Evolutionary conservation across 2,797 vertebrate species (phyloP), one percentile per base, ranked within the genome.

Genomic region (Catostomus latipinnis): DNA sequence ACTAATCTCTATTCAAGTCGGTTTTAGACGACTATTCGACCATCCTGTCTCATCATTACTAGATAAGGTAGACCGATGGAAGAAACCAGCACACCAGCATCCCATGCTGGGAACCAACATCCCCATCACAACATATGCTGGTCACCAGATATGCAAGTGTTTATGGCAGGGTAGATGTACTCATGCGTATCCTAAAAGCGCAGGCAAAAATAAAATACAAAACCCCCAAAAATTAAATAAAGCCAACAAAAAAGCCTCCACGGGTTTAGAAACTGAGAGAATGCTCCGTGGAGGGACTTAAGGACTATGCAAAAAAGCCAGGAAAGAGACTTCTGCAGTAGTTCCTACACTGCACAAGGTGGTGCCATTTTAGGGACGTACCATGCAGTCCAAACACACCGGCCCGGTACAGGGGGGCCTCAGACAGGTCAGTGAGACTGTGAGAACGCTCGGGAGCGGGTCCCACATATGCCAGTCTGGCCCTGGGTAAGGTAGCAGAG

Each of bases 361-460:
- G 76, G 72, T 73, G 87, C 77, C 85, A 87, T 74, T 90, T 91
- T 43, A 87, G 88, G 12, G 81, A 89, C 93, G 0, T 93, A 94
- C 94, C 92, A 80, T 92, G 84, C 9, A 85, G 88, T 71, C 91
- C 84, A 14, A 67, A 87, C 0, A 82, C 89, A 57, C 91, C 87
- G 0, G 86, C 74, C 52, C 84, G 85, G 86, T 87, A 81, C n/a
- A 84, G 67, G 12, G 87, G 87, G 74, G 90, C 93, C 88, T 89
- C 90, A 76, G 92, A 92, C 88, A 97, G 93, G 92, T 97, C 96
- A 78, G 88, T 92, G 82, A 95, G 93, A 80, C 96, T 97, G 92
- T 81, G 91, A 86, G 93, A 96, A 89, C 96, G 95, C 92, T 92
- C 94, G 14, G 85, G 93, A 88, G 71, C 82, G 0, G 85, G 83